Conservation (phyloP, 2,113 vertebrate species). For the Pelmatolapia mariae region DNA sequence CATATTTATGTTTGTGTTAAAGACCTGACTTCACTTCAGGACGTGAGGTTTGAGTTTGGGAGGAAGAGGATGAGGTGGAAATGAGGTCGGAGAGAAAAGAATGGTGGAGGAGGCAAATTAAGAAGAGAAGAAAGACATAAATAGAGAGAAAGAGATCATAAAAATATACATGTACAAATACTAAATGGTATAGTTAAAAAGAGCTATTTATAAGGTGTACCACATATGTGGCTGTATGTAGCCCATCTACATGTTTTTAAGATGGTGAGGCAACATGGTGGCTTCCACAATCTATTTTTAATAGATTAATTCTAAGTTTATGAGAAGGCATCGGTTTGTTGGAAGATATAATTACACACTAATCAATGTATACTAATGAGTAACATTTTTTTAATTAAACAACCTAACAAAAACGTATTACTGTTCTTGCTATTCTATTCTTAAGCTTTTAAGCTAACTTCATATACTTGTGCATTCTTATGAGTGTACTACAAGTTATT, state of each 20-base stretch:
- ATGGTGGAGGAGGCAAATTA: not conserved
- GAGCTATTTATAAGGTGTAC: not conserved
- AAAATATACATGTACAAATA: not conserved
- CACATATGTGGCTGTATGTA: not conserved
- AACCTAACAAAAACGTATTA: not conserved
- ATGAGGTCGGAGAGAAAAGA: not conserved
- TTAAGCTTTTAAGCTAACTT: not conserved
- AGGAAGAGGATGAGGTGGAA: not conserved
- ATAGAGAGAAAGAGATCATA: not conserved
- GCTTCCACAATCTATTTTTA: not conserved
- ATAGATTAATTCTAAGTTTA: not conserved
- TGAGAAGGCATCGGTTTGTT: not conserved
- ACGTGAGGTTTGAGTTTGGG: not conserved
- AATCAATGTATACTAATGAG: not conserved
- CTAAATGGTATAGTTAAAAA: not conserved
- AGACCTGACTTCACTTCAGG: not conserved
- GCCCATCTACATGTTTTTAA: not conserved
- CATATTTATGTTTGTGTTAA: not conserved
- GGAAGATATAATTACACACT: not conserved
- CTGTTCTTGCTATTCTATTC: not conserved
- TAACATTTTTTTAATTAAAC: not conserved
- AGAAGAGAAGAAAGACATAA: not conserved
- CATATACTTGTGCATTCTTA: not conserved
- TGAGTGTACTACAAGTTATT: not conserved
- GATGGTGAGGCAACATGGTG: not conserved